These are phyloP conservation scores for Drosophila nebulosa DNA, from an alignment of 1,140 invertebrate genomes.

Conservation along the genomic window DNA sequence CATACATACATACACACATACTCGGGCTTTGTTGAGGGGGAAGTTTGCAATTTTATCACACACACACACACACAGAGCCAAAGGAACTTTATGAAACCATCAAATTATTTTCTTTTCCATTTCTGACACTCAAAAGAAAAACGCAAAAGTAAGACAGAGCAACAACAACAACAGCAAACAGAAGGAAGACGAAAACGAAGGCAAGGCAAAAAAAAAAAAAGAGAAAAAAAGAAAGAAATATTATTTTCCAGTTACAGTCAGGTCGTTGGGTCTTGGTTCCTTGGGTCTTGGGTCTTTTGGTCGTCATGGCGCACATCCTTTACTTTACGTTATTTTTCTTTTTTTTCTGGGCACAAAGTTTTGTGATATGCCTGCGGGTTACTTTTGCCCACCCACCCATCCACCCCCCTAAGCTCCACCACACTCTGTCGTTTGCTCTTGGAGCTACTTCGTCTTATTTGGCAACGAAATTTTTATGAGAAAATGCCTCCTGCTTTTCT, in stretches of 20 bases:
- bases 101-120: constrained; percentile 81
- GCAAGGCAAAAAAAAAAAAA: constrained; percentile 28
- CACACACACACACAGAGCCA: constrained; percentile 35
- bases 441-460: constrained; percentile 74
- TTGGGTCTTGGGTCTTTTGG: constrained; percentile 26
- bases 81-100: constrained; percentile 79
- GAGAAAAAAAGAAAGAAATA: constrained; percentile 63
- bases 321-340: constrained; percentile 58
- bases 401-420: too few species aligned
- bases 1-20: not conserved
- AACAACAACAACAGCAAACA: constrained; percentile 26
- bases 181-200: not conserved
- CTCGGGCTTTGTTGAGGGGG: constrained; percentile 20
- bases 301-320: constrained; percentile 74
- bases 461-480: constrained; percentile 77
- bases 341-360: constrained; percentile 55
- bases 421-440: too few species aligned
- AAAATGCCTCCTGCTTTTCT: constrained; percentile 70
- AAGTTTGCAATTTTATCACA: constrained; percentile 76
- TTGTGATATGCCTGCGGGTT: constrained; percentile 63
- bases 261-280: constrained; percentile 22
- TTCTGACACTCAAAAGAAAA: constrained; percentile 80
- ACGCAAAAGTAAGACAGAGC: constrained; percentile 38
- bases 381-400: constrained; percentile 49
- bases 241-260: constrained; percentile 78